Conservation (phyloP, 2,888 invertebrate genomes). For the Carabus problematicus region DNA sequence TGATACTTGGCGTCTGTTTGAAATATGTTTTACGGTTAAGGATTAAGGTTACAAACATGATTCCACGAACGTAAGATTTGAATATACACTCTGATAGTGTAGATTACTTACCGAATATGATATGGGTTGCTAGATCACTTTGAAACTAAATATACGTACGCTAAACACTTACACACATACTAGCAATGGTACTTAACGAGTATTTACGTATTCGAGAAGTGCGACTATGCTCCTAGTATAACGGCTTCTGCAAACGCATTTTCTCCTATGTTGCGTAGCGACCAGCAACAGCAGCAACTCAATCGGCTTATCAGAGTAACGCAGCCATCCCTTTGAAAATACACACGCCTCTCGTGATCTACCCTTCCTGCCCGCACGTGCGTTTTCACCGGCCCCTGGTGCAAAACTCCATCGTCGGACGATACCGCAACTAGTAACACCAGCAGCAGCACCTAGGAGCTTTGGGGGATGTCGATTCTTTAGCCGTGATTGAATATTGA, state of each 20-base stretch:
- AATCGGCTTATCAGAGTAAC: constrained; percentile 49
- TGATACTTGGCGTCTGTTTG: no score
- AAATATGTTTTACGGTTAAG: no score
- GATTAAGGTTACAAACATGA: no score
- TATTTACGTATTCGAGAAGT: no score
- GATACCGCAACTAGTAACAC: constrained; percentile 7
- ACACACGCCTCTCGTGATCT: constrained; percentile 13
- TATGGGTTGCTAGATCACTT: no score
- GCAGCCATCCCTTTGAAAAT: constrained; percentile 46
- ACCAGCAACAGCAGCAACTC: constrained; percentile 44
- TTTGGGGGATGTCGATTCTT: background rate
- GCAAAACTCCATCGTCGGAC: constrained; percentile 18
- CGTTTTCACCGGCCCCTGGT: constrained; percentile 19
- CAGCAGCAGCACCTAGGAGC: constrained; percentile 16
- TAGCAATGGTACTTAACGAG: no score
- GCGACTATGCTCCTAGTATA: background rate
- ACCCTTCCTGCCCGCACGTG: constrained; percentile 1
- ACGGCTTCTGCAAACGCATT: constrained; percentile 14
- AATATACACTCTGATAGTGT: no score
- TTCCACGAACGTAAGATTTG: no score
- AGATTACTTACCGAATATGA: no score
- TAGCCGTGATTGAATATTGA: constrained; percentile 32
- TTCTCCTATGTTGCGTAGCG: constrained; percentile 47
- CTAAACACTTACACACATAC: no score
- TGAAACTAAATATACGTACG: no score